Conservation (phyloP, 2,888 invertebrate species). For the Ctena decussata region DNA sequence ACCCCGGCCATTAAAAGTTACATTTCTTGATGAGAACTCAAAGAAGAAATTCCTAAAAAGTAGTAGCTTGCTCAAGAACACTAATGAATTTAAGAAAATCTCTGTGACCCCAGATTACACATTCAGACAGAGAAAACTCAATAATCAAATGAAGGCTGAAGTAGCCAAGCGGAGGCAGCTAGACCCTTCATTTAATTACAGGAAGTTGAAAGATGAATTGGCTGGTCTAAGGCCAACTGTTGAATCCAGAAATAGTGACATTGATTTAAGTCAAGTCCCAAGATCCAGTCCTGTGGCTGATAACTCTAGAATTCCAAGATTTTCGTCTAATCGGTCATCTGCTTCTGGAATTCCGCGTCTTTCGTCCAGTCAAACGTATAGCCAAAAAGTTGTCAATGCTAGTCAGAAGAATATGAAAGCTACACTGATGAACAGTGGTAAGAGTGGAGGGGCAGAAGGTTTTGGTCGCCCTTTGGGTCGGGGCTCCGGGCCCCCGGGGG, state of each 20-base stretch:
- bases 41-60: neutral
- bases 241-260: neutral
- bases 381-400: too few species aligned
- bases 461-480: too few species aligned
- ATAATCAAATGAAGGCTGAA: too few species aligned
- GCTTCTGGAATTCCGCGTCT: too few species aligned
- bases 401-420: too few species aligned
- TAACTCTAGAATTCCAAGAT: neutral
- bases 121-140: neutral
- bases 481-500: neutral
- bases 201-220: too few species aligned
- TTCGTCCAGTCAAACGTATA: too few species aligned
- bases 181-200: too few species aligned
- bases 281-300: neutral
- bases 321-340: neutral
- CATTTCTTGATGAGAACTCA: neutral
- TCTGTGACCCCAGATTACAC: neutral
- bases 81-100: neutral
- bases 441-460: too few species aligned
- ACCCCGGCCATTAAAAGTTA: neutral
- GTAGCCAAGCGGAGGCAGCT: too few species aligned
- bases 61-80: neutral
- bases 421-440: too few species aligned
- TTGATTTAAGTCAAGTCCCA: neutral
- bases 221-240: too few species aligned